Percentiles rank a stretch among this genome's conserved stretches.
phyloP scores from a whole-genome alignment of 2,113 vertebrate species.

The Protomyctophum bolini region DNA sequence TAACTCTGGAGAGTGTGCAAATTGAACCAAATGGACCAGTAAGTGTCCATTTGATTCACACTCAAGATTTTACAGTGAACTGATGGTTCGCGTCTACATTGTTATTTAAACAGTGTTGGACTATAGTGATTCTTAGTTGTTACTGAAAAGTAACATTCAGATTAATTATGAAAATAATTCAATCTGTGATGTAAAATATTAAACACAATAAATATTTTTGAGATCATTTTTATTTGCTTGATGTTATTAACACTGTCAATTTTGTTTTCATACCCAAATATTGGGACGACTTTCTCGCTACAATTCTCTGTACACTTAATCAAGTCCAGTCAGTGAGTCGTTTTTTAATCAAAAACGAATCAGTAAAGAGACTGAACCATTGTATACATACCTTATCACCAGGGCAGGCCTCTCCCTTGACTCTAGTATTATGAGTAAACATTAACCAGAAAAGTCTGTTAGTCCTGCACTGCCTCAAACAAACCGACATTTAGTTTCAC shows the following conservation, averaged over 20 bases:
- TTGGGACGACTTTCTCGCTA: too few relatives aligned
- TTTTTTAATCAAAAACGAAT: neutral
- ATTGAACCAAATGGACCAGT: too few relatives aligned
- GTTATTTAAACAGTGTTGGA: neutral
- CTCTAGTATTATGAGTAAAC: conserved; percentile 61
- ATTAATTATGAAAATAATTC: conserved; percentile 2
- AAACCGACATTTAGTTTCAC: conserved; percentile 7
- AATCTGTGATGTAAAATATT: neutral
- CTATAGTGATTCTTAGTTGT: conserved; percentile 3
- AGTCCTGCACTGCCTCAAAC: conserved; percentile 11
- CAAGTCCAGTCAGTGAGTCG: too few relatives aligned
- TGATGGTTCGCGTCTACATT: neutral
- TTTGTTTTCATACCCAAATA: neutral
- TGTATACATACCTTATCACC: conserved; percentile 37
- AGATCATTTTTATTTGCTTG: neutral
- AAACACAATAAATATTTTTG: neutral
- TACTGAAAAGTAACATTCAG: neutral
- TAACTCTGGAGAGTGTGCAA: neutral
- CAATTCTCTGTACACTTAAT: too few relatives aligned
- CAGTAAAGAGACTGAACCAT: neutral
- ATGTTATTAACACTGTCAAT: neutral
- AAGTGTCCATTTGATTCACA: neutral
- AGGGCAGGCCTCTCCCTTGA: neutral
- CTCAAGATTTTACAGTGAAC: neutral
- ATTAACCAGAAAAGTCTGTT: conserved; percentile 63